Evolutionary conservation across 2,797 vertebrate species (phyloP).

Genomic region (Propithecus deckenii): DNA sequence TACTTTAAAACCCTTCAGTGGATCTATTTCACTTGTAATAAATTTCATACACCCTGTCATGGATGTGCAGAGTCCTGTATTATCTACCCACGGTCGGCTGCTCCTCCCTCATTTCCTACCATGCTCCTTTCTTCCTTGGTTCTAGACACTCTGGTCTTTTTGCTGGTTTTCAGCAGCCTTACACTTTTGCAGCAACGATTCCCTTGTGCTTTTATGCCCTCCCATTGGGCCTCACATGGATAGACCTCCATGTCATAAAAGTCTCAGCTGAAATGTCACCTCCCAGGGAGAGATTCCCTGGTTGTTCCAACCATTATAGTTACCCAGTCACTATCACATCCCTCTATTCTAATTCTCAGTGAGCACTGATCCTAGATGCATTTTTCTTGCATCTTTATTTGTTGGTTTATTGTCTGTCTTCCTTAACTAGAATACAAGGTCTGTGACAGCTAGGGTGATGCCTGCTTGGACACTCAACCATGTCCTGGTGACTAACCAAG

Average conservation of each 20-base stretch:
- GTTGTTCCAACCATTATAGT: no score
- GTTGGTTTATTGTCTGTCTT: not conserved
- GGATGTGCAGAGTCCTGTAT: not conserved
- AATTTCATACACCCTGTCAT: not conserved
- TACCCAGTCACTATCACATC: not conserved
- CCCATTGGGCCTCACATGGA: not conserved
- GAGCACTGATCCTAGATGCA: not conserved
- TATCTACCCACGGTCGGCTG: not conserved
- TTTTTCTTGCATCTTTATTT: constrained; percentile 6
- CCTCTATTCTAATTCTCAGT: not conserved
- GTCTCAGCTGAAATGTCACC: not conserved
- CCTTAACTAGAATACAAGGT: not conserved
- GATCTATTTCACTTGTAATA: constrained; percentile 41
- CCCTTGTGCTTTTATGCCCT: not conserved
- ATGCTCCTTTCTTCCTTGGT: not conserved
- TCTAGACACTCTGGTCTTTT: not conserved
- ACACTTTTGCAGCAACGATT: not conserved
- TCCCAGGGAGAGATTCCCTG: constrained; percentile 9
- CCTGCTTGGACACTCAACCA: not conserved
- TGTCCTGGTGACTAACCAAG: not conserved
- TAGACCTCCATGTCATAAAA: not conserved
- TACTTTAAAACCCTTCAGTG: constrained; percentile 64
- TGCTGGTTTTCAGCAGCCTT: not conserved
- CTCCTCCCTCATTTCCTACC: not conserved
- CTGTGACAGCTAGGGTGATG: not conserved